Conservation (phyloP, 2,113 vertebrate genomes). For the Hepsetus odoe region DNA sequence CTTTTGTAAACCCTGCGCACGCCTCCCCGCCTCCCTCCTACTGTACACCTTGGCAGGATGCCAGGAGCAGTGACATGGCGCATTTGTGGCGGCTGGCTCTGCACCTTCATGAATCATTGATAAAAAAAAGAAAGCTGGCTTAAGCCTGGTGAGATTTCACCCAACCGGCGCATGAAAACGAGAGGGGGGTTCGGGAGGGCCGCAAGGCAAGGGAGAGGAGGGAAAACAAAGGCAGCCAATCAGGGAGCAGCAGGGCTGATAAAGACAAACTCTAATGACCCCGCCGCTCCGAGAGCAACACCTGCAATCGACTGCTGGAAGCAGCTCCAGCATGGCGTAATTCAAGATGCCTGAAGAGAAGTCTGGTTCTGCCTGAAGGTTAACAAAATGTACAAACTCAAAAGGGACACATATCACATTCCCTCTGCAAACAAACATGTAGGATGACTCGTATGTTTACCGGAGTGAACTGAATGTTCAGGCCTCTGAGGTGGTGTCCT, state of each 20-base stretch:
- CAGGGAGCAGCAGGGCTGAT: conserved; percentile 3
- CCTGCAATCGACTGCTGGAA: conserved; percentile 10
- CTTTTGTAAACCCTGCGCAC: conserved; percentile 67
- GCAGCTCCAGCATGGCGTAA: not conserved
- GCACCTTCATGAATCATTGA: conserved; percentile 73
- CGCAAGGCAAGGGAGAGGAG: conserved; percentile 4
- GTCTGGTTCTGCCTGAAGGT: not conserved
- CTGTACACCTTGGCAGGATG: conserved; percentile 54
- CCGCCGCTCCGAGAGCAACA: conserved; percentile 20
- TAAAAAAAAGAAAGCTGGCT: conserved; percentile 49
- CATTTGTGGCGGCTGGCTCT: conserved; percentile 47
- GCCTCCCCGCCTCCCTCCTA: conserved; percentile 17
- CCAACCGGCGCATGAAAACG: conserved; percentile 31
- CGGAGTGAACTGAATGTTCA: not conserved
- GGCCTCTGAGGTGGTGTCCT: not conserved
- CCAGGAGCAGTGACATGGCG: conserved; percentile 72
- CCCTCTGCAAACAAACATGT: not conserved
- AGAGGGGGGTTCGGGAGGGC: too few species aligned
- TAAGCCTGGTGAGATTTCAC: conserved; percentile 45
- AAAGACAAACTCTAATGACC: conserved; percentile 47
- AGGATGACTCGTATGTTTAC: not conserved
- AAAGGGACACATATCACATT: not conserved
- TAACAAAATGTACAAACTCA: not conserved
- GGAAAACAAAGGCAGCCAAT: conserved; percentile 40
- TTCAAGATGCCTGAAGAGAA: not conserved